Percentiles rank a stretch among this genome's conserved stretches.
These are phyloP conservation scores for Penaeus japonicus DNA, from an alignment of 1,140 invertebrate species.

Conservation along the genomic window DNA sequence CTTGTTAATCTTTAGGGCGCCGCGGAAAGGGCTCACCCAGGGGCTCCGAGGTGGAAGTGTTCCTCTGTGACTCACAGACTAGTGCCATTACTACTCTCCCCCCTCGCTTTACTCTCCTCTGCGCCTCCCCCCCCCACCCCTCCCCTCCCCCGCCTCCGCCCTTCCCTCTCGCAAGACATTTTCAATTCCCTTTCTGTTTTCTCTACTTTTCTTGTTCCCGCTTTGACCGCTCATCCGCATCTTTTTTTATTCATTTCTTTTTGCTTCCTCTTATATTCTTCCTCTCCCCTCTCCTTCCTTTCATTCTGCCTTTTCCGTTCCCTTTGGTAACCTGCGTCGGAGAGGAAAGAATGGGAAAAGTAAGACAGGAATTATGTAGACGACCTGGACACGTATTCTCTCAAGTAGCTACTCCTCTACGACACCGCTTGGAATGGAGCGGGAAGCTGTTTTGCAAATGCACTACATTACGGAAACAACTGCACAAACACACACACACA, in stretches of 20 bases:
- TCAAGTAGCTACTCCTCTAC: too few species aligned
- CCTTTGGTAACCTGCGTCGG: not conserved
- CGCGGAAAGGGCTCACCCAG: not conserved
- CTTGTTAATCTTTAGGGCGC: conserved; percentile 48
- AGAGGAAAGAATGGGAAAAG: too few species aligned
- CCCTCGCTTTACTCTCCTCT: not conserved
- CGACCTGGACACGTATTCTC: too few species aligned
- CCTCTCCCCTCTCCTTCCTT: not conserved
- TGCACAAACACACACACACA: too few species aligned
- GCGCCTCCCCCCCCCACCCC: not conserved
- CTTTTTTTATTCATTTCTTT: not conserved
- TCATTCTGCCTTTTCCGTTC: not conserved
- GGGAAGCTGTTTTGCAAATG: too few species aligned
- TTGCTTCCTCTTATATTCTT: not conserved
- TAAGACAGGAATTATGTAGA: too few species aligned
- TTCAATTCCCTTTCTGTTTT: not conserved
- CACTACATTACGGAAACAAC: too few species aligned
- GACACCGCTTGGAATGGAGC: too few species aligned
- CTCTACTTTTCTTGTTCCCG: not conserved
- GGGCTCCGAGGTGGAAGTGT: not conserved
- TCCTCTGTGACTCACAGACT: not conserved
- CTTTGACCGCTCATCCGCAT: not conserved
- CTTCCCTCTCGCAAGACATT: not conserved
- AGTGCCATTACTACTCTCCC: not conserved
- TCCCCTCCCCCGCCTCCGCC: not conserved